Evolutionary conservation across 2,888 invertebrate species (phyloP), one percentile per base, ranked within the genome.

Genomic region (Cryptops parisi): DNA sequence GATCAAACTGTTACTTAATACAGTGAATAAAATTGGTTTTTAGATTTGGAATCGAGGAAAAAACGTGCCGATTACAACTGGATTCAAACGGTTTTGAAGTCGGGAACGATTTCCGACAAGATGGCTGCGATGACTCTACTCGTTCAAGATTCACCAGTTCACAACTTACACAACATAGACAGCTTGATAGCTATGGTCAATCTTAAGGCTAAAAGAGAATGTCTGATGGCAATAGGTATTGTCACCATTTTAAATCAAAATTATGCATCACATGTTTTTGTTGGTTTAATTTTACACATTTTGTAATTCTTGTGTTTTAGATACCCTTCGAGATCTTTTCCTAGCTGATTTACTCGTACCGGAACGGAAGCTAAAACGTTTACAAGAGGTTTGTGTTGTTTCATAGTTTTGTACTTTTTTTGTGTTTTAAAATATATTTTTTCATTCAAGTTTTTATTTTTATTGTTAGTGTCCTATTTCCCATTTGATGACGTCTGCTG

Each of bases 91-190:
- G 78, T 90, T 9, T 72, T 88, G 60, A 74, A 78, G 12, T 82
- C 81, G 60, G 93, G 93, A 58, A 89, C 90, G 1, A 76, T 81
- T 0, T 78, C 81, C 1, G 93, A 93, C 69, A 84, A 83, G 72
- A 78, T 89, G 54, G 89, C 91, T 2, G 90, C 90, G 0, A 79
- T 81, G 55, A 82, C 83, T 4, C 74, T 93, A 23, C 71, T 82
- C 23, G 78, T 90, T 57, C 82, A 89, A 74, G 82, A 88, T 63
- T 82, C 81, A 60, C 86, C 89, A 0, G 72, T 87, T n/a, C 82
- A 83, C 66, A 84, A 82, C 67, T 67, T 90, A 47, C 68, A 76
- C 12, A 78, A 80, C 26, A 66, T 91, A 22, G 76, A 78, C 53
- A 78, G 78, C 62, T 70, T 93, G 15, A 74, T 91, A 21, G 76